Evolutionary conservation across 1,140 invertebrate species (phyloP).

Genomic region (Laupala kohalensis): DNA sequence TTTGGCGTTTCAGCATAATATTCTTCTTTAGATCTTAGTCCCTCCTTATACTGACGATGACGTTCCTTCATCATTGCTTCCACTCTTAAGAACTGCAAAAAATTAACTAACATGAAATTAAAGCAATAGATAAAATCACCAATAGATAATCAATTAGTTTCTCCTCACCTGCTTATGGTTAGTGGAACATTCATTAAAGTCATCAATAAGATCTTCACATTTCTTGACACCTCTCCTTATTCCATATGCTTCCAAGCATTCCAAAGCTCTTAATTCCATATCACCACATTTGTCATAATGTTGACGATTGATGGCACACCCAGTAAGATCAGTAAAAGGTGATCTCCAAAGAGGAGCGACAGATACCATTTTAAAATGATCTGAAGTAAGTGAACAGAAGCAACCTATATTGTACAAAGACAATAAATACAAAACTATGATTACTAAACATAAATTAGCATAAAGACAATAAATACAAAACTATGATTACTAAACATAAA

Average conservation of each 20-base stretch:
- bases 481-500: too few relatives aligned
- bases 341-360: constrained; percentile 40
- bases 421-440: too few relatives aligned
- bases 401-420: too few relatives aligned
- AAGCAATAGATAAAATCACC: not conserved
- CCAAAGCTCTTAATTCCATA: constrained; percentile 49
- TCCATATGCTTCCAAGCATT: constrained; percentile 64
- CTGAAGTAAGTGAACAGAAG: too few relatives aligned
- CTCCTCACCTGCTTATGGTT: constrained; percentile 39
- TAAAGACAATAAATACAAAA: too few relatives aligned
- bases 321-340: constrained; percentile 54
- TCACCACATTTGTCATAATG: constrained; percentile 41
- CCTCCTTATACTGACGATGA: constrained; percentile 32
- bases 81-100: constrained; percentile 6
- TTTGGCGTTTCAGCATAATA: constrained; percentile 31
- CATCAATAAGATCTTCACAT: constrained; percentile 42
- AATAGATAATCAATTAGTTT: not conserved
- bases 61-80: constrained; percentile 36
- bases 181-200: constrained; percentile 50
- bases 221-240: constrained; percentile 36
- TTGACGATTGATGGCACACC: constrained; percentile 45
- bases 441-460: too few relatives aligned
- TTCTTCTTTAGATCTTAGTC: constrained; percentile 30
- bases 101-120: not conserved
- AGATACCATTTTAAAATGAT: too few relatives aligned